Base-by-base conservation (phyloP, 37 sponge, comb jelly and placozoan species). In the Beroe forskalii region DNA sequence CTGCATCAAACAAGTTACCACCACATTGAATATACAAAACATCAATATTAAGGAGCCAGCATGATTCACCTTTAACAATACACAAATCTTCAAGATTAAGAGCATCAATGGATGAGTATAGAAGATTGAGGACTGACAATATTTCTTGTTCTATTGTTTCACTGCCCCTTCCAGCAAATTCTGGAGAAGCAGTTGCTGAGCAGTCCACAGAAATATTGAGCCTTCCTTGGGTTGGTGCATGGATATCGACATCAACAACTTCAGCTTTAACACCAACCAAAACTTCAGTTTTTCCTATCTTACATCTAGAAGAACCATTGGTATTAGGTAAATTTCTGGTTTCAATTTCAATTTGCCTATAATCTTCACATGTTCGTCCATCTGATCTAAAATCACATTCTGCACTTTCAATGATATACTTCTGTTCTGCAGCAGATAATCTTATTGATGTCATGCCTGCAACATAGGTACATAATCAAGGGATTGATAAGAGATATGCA, bases 41-140 rank as follows among this genome's bases (percentile, higher is more conserved):
- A 80, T 80, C 86, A 43, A 80, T 44, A 37, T 80, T 41, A 8
- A 80, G 40, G 17, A 44, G 55, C 86, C 86, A 80, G 55, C 86
- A 80, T 42, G 86, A 80, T 44, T 80, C 86, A 12, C 86, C 86
- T 43, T 80, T 80, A 3, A 80, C 86, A 80, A 80, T 80, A 42
- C 86, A 80, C 0, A 80, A 25, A 25, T 80, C 86, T 9, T 35
- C 35, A 1, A 80, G 40, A 38, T 41, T 44, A 3, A 80, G n/a
- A 80, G 86, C 31, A 44, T 80, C 55, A 25, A 27, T 80, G 22
- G 86, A 80, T 41, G 44, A 44, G 27, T 80, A 80, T 6, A 80
- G 86, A 27, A 80, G 55, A 23, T 44, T 80, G 1, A 80, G 30
- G 28, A 80, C 86, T 33, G 44, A 44, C 27, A 44, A 25, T 24